phyloP scores from a whole-genome alignment of 2,797 vertebrate genomes.

The Emys orbicularis region DNA sequence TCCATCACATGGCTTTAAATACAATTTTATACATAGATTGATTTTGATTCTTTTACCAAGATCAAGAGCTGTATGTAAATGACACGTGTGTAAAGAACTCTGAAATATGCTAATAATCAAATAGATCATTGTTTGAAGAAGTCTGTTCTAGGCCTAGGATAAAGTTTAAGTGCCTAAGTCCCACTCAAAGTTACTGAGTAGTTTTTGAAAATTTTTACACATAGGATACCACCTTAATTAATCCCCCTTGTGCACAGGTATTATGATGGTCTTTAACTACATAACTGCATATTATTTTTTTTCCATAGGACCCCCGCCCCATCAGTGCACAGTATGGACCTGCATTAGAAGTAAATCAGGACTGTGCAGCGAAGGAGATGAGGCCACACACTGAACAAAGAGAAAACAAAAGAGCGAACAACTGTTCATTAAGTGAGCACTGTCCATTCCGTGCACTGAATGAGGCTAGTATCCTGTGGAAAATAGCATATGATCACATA shows the following conservation, averaged over 20 bases:
- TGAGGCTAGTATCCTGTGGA: neutral
- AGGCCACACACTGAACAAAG: neutral
- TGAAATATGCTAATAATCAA: neutral
- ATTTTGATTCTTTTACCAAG: neutral
- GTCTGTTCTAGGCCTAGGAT: neutral
- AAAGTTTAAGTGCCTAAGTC: neutral
- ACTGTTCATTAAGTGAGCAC: neutral
- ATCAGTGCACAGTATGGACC: neutral
- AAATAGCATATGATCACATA: neutral
- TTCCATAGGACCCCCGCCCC: neutral
- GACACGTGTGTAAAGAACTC: neutral
- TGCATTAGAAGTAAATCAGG: neutral
- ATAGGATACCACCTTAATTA: neutral
- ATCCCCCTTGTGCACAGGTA: neutral
- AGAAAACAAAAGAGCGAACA: neutral
- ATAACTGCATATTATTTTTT: neutral
- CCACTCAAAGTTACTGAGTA: neutral
- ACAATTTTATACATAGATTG: neutral
- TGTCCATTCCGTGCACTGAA: neutral
- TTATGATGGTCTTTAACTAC: neutral
- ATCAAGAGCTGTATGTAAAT: neutral
- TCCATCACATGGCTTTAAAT: neutral
- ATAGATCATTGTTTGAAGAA: neutral
- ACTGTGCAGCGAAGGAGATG: rapidly evolving
- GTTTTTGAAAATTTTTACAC: neutral